Conservation (phyloP, 2,797 vertebrate genomes). For the Clarias laeviceps region DNA sequence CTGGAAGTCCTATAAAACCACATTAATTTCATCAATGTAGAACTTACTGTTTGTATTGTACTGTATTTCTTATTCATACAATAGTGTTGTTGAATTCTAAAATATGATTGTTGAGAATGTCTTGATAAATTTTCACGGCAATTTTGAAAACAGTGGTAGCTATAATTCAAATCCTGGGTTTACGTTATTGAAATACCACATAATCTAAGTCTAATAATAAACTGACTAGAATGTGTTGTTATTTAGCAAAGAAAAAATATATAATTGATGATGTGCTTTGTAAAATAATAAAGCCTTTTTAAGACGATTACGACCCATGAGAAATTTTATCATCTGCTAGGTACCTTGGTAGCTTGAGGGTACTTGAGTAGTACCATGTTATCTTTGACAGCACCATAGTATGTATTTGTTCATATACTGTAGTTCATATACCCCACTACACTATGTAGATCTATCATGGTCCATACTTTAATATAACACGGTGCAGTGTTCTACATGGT, state of each 20-base stretch:
- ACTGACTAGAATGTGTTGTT: background rate
- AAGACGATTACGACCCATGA: background rate
- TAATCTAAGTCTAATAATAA: background rate
- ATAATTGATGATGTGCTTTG: background rate
- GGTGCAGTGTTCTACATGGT: no score
- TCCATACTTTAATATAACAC: no score
- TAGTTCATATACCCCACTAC: no score
- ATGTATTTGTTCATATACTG: no score
- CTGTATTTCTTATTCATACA: background rate
- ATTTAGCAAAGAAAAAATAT: background rate
- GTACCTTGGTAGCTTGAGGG: no score
- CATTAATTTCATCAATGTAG: background rate
- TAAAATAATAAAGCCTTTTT: background rate
- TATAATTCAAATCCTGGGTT: background rate
- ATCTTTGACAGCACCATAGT: no score
- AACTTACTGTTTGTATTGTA: background rate
- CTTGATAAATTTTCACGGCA: background rate
- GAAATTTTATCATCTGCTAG: no score
- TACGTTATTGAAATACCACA: background rate
- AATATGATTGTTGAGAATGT: background rate
- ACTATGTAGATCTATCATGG: no score
- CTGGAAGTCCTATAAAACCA: constrained; percentile 68
- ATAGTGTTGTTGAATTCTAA: background rate
- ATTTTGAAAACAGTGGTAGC: background rate
- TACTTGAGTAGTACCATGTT: no score